These are phyloP conservation scores for Andrena haemorrhoa DNA, from an alignment of 2,888 invertebrate species.

Conservation along the genomic window DNA sequence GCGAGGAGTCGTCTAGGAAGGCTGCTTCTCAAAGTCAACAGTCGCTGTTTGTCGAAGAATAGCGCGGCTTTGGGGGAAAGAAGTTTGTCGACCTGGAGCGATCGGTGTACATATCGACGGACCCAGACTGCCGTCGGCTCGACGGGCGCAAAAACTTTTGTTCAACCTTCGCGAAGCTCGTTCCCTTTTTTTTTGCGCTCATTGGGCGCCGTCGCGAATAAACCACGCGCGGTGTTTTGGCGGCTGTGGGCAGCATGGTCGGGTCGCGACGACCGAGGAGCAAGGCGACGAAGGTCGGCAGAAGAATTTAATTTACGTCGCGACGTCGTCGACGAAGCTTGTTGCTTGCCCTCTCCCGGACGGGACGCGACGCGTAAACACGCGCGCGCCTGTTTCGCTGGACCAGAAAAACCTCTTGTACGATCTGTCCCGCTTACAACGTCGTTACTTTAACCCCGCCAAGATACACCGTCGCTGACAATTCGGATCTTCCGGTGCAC, in stretches of 20 bases:
- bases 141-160: too few relatives aligned
- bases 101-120: too few relatives aligned
- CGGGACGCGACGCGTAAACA: slow-evolving; percentile 9
- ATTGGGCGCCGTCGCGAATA: not conserved
- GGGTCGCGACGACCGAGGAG: slow-evolving; percentile 23
- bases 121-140: too few relatives aligned
- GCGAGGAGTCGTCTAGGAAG: too few relatives aligned
- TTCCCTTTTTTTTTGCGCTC: not conserved
- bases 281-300: slow-evolving; percentile 46
- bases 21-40: too few relatives aligned
- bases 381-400: slow-evolving; percentile 13
- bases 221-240: slow-evolving; percentile 41
- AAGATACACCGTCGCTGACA: slow-evolving; percentile 29
- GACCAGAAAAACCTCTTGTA: slow-evolving; percentile 25
- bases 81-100: too few relatives aligned
- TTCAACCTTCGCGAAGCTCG: not conserved
- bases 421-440: slow-evolving; percentile 18
- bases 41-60: too few relatives aligned
- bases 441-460: slow-evolving; percentile 22
- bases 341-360: slow-evolving; percentile 2
- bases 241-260: slow-evolving; percentile 25
- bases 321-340: slow-evolving; percentile 31
- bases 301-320: slow-evolving; percentile 65
- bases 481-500: slow-evolving; percentile 20
- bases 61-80: too few relatives aligned